These are phyloP conservation scores for Meiosimyza platycephala DNA, from an alignment of 2,888 invertebrate genomes.

Conservation along the genomic window DNA sequence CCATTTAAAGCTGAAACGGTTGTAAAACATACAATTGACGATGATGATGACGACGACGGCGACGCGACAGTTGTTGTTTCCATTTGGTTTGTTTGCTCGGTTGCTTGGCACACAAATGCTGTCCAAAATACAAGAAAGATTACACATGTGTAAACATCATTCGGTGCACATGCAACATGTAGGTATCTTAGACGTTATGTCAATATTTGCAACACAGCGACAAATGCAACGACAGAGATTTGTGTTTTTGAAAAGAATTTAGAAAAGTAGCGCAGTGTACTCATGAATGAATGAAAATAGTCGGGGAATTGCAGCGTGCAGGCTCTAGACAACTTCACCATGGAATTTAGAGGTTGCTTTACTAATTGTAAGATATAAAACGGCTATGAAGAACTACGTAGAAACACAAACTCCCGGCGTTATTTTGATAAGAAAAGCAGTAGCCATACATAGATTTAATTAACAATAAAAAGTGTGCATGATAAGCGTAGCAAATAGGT, in stretches of 20 bases:
- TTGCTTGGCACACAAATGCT: constrained; percentile 14
- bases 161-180: constrained; percentile 4
- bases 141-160: neutral
- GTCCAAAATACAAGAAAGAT: neutral
- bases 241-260: neutral
- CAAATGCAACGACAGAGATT: neutral
- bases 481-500: constrained; percentile 13
- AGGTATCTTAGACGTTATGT: constrained; percentile 19
- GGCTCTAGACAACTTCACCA: too few species aligned
- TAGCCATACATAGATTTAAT: constrained; percentile 39
- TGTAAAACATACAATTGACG: constrained; percentile 20
- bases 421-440: constrained; percentile 43
- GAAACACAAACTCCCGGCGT: constrained; percentile 49
- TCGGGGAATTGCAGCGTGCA: too few species aligned
- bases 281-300: too few species aligned
- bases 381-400: neutral
- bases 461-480: constrained; percentile 22
- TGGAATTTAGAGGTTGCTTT: too few species aligned
- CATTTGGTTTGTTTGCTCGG: neutral
- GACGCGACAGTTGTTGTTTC: neutral
- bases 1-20: neutral
- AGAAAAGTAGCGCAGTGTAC: too few species aligned
- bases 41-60: neutral
- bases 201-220: constrained; percentile 14
- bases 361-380: too few species aligned